Evolutionary conservation across 1,140 invertebrate species (phyloP).

Genomic region (Daktulosphaira vitifoliae): DNA sequence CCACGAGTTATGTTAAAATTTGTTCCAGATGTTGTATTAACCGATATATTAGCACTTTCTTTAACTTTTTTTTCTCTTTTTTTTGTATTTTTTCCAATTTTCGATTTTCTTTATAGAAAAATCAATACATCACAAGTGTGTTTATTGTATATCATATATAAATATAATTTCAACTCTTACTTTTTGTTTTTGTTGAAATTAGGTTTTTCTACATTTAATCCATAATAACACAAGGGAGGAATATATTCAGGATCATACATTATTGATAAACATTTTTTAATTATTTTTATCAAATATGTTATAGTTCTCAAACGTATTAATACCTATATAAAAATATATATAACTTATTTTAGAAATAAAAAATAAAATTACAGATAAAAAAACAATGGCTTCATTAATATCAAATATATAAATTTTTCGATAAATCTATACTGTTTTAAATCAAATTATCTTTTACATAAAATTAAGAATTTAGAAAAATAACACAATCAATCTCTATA

Average conservation of each 20-base stretch:
- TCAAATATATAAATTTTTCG: too few species aligned
- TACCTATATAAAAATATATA: slow-evolving; percentile 1
- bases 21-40: not conserved
- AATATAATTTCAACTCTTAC: not conserved
- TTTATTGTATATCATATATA: too few species aligned
- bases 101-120: not conserved
- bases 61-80: slow-evolving; percentile 7
- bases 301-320: slow-evolving; percentile 25
- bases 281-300: slow-evolving; percentile 19
- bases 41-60: slow-evolving; percentile 3
- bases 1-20: slow-evolving; percentile 18
- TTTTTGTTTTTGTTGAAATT: slow-evolving; percentile 25
- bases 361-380: not conserved
- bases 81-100: not conserved
- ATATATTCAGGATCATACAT: slow-evolving; percentile 30
- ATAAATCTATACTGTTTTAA: too few species aligned
- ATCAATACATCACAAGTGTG: too few species aligned
- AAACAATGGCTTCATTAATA: too few species aligned
- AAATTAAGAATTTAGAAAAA: too few species aligned
- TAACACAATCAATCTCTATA: too few species aligned
- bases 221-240: slow-evolving; percentile 17
- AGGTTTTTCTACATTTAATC: slow-evolving; percentile 23
- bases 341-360: not conserved
- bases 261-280: slow-evolving; percentile 28
- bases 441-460: too few species aligned